These are phyloP conservation scores for Drosophila nigricruria DNA, from an alignment of 2,888 invertebrate species.

Conservation along the genomic window DNA sequence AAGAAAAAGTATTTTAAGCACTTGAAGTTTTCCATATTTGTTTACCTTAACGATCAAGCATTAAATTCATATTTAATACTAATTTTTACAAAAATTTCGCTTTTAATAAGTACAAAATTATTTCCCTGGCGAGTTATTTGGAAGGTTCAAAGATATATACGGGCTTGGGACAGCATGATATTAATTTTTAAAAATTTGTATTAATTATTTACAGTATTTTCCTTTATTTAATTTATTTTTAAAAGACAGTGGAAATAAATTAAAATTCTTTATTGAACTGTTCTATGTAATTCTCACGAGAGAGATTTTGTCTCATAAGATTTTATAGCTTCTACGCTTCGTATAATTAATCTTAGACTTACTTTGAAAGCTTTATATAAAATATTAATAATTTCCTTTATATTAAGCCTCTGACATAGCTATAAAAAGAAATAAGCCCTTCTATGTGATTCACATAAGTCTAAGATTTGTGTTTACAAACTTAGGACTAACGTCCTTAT, in stretches of 20 bases:
- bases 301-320: no score
- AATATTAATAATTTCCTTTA: neutral
- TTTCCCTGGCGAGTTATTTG: neutral
- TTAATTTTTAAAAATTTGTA: neutral
- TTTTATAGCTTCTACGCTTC: neutral
- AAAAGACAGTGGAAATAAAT: neutral
- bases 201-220: neutral
- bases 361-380: neutral
- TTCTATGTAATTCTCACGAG: neutral
- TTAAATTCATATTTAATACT: neutral
- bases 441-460: neutral
- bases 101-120: neutral
- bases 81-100: neutral
- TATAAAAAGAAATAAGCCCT: no score
- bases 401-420: no score
- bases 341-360: neutral
- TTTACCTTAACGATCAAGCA: slow-evolving; percentile 4
- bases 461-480: neutral
- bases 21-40: slow-evolving; percentile 1
- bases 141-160: neutral
- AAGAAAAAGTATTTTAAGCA: slow-evolving; percentile 9
- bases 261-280: neutral
- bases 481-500: no score
- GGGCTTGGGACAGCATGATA: no score
- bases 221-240: neutral